These are phyloP conservation scores for Epizoanthus rinbou DNA, from an alignment of 92 coral and sea anemone genomes.

Conservation along the genomic window DNA sequence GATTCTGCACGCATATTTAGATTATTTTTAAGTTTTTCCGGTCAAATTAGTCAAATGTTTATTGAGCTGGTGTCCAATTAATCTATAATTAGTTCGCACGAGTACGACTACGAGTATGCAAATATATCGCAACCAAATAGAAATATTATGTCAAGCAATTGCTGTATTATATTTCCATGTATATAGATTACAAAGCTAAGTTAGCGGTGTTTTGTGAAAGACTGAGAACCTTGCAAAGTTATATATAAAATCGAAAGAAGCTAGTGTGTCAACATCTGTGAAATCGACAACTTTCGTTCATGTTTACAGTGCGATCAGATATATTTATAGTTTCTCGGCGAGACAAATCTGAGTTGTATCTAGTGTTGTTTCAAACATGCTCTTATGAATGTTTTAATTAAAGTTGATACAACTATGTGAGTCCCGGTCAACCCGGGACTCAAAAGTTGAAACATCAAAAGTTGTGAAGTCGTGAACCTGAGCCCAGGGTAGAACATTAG, in stretches of 20 bases:
- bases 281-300: neutral
- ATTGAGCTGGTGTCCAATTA: no score
- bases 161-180: neutral
- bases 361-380: neutral
- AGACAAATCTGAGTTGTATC: neutral
- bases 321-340: neutral
- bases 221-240: neutral
- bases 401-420: no score
- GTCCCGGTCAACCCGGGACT: no score
- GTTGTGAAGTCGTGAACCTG: neutral
- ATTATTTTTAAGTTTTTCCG: no score
- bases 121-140: no score
- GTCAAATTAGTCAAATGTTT: no score
- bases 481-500: neutral
- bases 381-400: neutral
- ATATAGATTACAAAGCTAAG: neutral
- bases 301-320: neutral
- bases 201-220: neutral
- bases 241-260: neutral
- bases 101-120: no score
- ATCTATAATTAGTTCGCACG: neutral
- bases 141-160: no score
- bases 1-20: no score
- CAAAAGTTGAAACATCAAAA: no score
- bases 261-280: neutral